Percentiles rank a stretch among this genome's conserved stretches.
phyloP scores from a whole-genome alignment of 1,140 invertebrate genomes.

The Eumaeus atala region DNA sequence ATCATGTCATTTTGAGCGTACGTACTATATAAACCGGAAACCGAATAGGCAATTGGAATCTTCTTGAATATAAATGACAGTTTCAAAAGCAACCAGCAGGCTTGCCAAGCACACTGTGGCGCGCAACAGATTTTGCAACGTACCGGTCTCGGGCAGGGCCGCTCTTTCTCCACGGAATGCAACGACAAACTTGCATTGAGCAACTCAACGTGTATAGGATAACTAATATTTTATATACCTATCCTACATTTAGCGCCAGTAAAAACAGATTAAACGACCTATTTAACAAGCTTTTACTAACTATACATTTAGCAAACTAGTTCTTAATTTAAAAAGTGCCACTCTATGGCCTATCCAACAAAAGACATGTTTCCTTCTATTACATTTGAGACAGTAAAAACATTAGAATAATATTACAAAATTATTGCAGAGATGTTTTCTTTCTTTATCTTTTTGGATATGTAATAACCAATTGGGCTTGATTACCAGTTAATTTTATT shows the following conservation, averaged over 20 bases:
- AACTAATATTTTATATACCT: conserved; percentile 3
- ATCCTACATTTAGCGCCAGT: background rate
- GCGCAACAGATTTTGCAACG: conserved; percentile 49
- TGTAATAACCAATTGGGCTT: no score
- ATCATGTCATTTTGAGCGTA: conserved; percentile 5
- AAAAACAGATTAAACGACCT: no score
- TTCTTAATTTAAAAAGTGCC: no score
- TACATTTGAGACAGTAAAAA: no score
- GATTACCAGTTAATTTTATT: no score
- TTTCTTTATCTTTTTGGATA: no score
- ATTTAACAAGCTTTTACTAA: no score
- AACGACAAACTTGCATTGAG: conserved; percentile 40
- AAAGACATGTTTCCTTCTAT: no score
- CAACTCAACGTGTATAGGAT: conserved; percentile 36
- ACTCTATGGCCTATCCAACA: no score
- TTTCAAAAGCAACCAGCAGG: conserved; percentile 49
- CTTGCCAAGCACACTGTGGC: conserved; percentile 42
- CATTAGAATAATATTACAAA: no score
- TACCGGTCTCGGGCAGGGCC: conserved; percentile 47
- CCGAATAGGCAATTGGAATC: background rate
- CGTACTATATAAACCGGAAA: background rate
- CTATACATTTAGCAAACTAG: no score
- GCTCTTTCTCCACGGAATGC: conserved; percentile 59
- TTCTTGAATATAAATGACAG: conserved; percentile 53
- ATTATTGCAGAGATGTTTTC: no score